phyloP scores from a whole-genome alignment of 2,113 vertebrate genomes.

The Eolophus roseicapilla region DNA sequence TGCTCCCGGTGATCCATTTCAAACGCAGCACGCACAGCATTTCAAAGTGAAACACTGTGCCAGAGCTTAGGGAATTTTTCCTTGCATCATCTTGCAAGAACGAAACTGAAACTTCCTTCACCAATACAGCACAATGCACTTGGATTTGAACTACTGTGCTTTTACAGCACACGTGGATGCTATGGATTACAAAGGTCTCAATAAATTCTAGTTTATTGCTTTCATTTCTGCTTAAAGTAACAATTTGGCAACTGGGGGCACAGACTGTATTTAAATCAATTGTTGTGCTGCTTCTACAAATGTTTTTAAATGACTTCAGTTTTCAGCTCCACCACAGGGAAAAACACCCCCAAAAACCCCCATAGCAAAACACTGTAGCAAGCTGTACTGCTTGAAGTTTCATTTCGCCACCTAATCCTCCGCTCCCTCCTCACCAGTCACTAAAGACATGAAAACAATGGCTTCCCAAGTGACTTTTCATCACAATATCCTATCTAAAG shows the following conservation, averaged over 20 bases:
- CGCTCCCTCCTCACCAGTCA: not conserved
- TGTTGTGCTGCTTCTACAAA: not conserved
- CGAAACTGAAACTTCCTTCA: not conserved
- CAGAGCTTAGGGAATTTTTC: not conserved
- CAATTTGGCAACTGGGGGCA: not conserved
- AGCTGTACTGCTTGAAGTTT: not conserved
- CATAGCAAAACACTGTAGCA: accelerated
- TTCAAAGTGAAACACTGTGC: not conserved
- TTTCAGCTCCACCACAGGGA: not conserved
- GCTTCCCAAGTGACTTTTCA: not conserved
- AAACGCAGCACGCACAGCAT: not conserved
- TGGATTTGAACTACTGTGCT: not conserved
- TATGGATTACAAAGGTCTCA: not conserved
- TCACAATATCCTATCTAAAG: not conserved
- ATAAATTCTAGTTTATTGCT: not conserved
- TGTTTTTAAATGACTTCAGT: not conserved
- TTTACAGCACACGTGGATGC: not conserved
- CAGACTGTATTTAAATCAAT: not conserved
- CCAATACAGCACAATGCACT: not conserved
- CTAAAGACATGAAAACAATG: not conserved
- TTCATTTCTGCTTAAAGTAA: not conserved
- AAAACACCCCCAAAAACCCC: not conserved
- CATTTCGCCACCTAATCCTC: not conserved
- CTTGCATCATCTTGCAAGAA: not conserved
- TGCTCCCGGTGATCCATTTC: not conserved